Evolutionary conservation across 2,797 vertebrate genomes (phyloP), one percentile per base, ranked within the genome.

Genomic region (Tokudaia muenninki): DNA sequence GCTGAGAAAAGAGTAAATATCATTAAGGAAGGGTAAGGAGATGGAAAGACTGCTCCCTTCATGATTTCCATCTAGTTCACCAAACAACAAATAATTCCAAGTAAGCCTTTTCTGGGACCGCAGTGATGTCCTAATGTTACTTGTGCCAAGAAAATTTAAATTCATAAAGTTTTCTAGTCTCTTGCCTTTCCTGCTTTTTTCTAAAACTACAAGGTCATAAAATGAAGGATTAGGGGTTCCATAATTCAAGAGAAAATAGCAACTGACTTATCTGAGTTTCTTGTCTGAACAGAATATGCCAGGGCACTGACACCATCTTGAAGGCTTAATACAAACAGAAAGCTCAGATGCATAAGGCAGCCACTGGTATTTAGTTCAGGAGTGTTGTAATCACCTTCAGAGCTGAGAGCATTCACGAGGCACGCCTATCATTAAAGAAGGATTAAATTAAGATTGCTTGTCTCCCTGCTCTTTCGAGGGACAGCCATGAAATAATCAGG

Each of bases 1-100:
- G n/a, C 97, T 98, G 95, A 97, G 95, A 95, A 98, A 96, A 98
- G 94, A 98, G 98, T 97, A 98, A 98, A 98, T 97, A 98, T 92
- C 97, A 98, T 98, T 98, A 98, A 47, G 63, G 89, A 95, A 97
- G 31, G 9, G 55, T 10, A 1, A 92, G 72, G 77, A 96, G 95
- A 98, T 61, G 97, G 97, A 97, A 98, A 97, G 41, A 78, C 55
- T 87, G 59, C 31, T 74, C 63, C 95, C 98, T 97, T 97, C 89
- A 94, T 37, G 72, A 59, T 96, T 87, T 98, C 98, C 94, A 97
- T 95, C 98, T 96, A 96, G 92, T 98, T 98, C 95, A 97, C 97
- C 94, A 98, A 98, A 98, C 90, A 97, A 98, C 97, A 97, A 98
- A 98, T 97, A 0, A 98, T 98, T 98, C 97, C 97, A 98, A 98